Percentiles rank a stretch among this genome's conserved stretches.
Evolutionary conservation across 2,888 invertebrate genomes (phyloP).

Genomic region (Oligia latruncula): DNA sequence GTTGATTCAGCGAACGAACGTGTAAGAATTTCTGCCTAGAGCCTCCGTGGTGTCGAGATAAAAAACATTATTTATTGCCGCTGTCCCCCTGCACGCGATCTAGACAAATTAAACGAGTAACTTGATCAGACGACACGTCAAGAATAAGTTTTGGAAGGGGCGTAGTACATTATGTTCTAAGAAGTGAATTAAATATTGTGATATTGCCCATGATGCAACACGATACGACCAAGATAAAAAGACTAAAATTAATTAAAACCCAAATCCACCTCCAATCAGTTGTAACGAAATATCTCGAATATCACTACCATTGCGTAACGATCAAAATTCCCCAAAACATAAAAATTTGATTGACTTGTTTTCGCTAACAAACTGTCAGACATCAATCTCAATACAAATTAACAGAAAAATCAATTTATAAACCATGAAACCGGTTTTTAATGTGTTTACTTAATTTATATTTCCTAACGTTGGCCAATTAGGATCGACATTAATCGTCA

Average conservation of each 20-base stretch:
- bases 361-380: constrained; percentile 55
- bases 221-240: constrained; percentile 65
- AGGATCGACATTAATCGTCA: constrained; percentile 48
- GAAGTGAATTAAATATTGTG: constrained; percentile 71
- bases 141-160: constrained; percentile 77
- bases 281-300: constrained; percentile 38
- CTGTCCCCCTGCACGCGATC: constrained; percentile 85
- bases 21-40: constrained; percentile 88
- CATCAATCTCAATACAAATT: constrained; percentile 60
- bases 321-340: constrained; percentile 41
- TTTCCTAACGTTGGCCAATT: constrained; percentile 57
- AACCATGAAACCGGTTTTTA: constrained; percentile 49
- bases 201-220: constrained; percentile 67
- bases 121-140: constrained; percentile 81
- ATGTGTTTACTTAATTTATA: constrained; percentile 59
- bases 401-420: constrained; percentile 56
- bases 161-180: constrained; percentile 74
- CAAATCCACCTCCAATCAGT: constrained; percentile 60
- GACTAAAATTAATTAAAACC: constrained; percentile 67
- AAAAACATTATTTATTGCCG: constrained; percentile 87
- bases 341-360: constrained; percentile 62
- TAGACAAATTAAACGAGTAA: constrained; percentile 89
- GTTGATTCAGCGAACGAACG: constrained; percentile 84
- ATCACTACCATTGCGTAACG: constrained; percentile 52
- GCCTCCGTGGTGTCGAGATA: constrained; percentile 84